These are phyloP conservation scores for Heliconius hermathena DNA, from an alignment of 1,140 invertebrate species.

Conservation along the genomic window DNA sequence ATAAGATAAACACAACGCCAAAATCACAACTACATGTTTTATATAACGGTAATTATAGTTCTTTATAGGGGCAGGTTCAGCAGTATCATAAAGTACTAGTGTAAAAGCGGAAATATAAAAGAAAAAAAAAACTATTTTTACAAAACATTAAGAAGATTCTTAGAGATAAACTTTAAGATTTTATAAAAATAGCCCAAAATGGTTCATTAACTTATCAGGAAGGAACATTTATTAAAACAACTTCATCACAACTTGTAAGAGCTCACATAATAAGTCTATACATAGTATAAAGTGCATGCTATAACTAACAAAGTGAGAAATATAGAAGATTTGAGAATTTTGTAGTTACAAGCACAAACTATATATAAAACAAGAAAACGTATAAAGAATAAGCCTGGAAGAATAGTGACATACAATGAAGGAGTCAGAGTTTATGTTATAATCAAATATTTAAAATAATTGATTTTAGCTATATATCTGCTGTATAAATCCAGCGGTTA, in stretches of 20 bases:
- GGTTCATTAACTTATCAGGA: constrained; percentile 17
- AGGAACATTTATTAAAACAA: constrained; percentile 18
- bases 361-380: constrained; percentile 17
- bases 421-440: not conserved
- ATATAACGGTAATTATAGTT: constrained; percentile 26
- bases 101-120: constrained; percentile 16
- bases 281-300: constrained; percentile 24
- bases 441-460: not conserved
- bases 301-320: constrained; percentile 29
- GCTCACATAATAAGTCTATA: constrained; percentile 15
- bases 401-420: not conserved
- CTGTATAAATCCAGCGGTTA: no score
- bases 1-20: constrained; percentile 69
- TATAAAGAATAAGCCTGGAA: not conserved
- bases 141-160: constrained; percentile 5
- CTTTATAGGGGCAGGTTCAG: constrained; percentile 14
- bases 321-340: constrained; percentile 15
- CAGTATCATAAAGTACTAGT: not conserved
- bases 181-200: constrained; percentile 14
- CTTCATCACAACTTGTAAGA: constrained; percentile 19
- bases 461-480: no score
- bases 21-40: constrained; percentile 68
- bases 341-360: not conserved
- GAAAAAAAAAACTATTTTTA: constrained; percentile 18
- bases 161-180: constrained; percentile 14